phyloP scores from a whole-genome alignment of 2,797 vertebrate species.

The Spinus pinus region DNA sequence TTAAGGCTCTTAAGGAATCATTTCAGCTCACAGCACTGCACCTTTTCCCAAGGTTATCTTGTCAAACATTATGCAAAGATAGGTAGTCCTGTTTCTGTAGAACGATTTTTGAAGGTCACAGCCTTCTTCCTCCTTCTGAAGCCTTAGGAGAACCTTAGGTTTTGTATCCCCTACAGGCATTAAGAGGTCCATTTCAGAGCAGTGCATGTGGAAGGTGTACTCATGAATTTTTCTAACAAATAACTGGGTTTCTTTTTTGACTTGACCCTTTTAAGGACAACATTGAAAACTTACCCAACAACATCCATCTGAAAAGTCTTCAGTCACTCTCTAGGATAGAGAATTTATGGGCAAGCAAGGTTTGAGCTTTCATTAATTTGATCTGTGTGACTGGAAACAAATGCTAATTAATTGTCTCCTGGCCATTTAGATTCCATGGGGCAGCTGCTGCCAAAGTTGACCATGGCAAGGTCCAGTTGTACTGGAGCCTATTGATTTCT shows the following conservation, averaged over 20 bases:
- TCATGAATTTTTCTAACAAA: constrained; percentile 40
- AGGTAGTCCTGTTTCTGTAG: not conserved
- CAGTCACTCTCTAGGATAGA: not conserved
- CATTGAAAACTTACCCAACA: constrained; percentile 29
- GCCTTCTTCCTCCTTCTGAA: constrained; percentile 44
- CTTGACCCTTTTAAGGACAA: not conserved
- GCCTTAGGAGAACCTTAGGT: constrained; percentile 4
- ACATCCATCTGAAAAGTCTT: constrained; percentile 25
- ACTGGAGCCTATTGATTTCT: not conserved
- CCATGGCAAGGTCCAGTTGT: not conserved
- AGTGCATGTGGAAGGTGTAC: not conserved
- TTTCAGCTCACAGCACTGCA: not conserved
- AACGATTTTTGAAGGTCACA: constrained; percentile 20
- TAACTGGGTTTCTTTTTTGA: not conserved
- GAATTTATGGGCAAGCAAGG: not conserved
- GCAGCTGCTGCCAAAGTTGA: not conserved
- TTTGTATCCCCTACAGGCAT: constrained; percentile 3
- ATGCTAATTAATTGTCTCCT: not conserved
- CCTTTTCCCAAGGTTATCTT: not conserved
- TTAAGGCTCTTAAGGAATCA: not conserved
- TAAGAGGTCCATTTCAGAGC: constrained; percentile 45
- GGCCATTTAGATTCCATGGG: not conserved
- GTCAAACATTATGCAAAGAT: not conserved
- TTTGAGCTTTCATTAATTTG: not conserved
- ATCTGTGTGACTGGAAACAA: not conserved